Percentiles rank a stretch among this genome's conserved stretches.
phyloP scores from a whole-genome alignment of 2,888 invertebrate genomes.

The Drosophila basisetae region DNA sequence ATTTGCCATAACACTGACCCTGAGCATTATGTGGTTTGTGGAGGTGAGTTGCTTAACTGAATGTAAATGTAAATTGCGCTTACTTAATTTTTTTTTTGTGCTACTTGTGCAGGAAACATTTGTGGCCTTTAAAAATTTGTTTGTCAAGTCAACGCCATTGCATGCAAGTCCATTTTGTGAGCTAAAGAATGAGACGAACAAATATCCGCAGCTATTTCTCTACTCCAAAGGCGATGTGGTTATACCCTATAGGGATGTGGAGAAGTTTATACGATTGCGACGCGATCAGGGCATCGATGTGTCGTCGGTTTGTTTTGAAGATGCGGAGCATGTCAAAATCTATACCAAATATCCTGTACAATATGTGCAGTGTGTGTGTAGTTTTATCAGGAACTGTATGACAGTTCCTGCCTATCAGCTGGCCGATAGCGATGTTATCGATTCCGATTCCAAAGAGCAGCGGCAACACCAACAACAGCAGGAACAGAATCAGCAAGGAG shows the following conservation, averaged over 20 bases:
- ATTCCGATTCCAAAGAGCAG: constrained; percentile 20
- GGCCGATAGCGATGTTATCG: constrained; percentile 8
- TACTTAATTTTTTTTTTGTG: constrained; percentile 32
- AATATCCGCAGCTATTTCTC: constrained; percentile 90
- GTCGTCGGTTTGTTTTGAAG: constrained; percentile 88
- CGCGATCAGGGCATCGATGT: constrained; percentile 88
- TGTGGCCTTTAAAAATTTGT: constrained; percentile 84
- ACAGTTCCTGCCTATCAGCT: constrained; percentile 60
- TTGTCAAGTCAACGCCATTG: constrained; percentile 84
- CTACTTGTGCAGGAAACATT: constrained; percentile 83
- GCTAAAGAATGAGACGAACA: constrained; percentile 87
- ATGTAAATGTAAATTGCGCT: not conserved
- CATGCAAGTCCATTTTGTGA: constrained; percentile 87
- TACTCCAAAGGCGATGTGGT: constrained; percentile 90
- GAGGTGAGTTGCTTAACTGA: constrained; percentile 85
- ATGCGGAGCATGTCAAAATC: constrained; percentile 92
- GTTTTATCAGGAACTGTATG: constrained; percentile 88
- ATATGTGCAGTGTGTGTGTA: constrained; percentile 87
- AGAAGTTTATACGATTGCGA: constrained; percentile 88
- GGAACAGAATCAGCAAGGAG: constrained; percentile 15
- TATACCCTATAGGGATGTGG: constrained; percentile 89
- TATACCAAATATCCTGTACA: constrained; percentile 88
- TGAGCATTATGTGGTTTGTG: constrained; percentile 88
- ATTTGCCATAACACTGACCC: constrained; percentile 86
- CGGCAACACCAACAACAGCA: constrained; percentile 18